Evolutionary conservation across 2,888 invertebrate species (phyloP).

Genomic region (Andrena dorsata): DNA sequence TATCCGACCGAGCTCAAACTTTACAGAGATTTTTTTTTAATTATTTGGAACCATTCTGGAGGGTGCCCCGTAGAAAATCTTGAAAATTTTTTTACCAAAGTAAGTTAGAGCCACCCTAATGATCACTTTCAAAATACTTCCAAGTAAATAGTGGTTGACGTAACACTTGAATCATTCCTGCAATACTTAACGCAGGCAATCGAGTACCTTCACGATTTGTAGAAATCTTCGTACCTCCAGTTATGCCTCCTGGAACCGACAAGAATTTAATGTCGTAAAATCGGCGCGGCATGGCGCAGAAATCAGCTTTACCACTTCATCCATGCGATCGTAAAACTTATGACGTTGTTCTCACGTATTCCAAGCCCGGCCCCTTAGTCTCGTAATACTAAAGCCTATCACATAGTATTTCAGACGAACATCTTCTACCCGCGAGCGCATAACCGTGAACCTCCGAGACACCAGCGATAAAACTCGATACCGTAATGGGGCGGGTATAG

Average conservation of each 20-base stretch:
- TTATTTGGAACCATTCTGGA: too few species aligned
- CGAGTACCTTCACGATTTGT: constrained; percentile 1
- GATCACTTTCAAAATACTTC: too few species aligned
- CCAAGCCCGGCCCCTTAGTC: constrained; percentile 10
- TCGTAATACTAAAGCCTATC: constrained; percentile 51
- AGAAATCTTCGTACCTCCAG: neutral
- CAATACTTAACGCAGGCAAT: neutral
- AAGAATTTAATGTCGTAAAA: constrained; percentile 56
- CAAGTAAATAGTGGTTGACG: neutral
- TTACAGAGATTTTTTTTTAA: too few species aligned
- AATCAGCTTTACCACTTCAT: constrained; percentile 55
- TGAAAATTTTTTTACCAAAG: too few species aligned
- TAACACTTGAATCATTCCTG: neutral
- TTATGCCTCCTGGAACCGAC: constrained; percentile 14
- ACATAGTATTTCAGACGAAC: constrained; percentile 52
- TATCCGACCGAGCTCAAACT: too few species aligned
- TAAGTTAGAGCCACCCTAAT: too few species aligned
- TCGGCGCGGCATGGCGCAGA: constrained; percentile 25
- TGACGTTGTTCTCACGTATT: constrained; percentile 31
- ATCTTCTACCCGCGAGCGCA: constrained; percentile 61
- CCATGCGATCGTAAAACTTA: constrained; percentile 55
- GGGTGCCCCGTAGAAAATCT: too few species aligned
- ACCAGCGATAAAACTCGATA: constrained; percentile 59
- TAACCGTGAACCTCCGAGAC: constrained; percentile 53
- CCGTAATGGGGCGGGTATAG: constrained; percentile 33